phyloP scores from a whole-genome alignment of 2,888 invertebrate genomes.

The Nemotelus pantherinus region DNA sequence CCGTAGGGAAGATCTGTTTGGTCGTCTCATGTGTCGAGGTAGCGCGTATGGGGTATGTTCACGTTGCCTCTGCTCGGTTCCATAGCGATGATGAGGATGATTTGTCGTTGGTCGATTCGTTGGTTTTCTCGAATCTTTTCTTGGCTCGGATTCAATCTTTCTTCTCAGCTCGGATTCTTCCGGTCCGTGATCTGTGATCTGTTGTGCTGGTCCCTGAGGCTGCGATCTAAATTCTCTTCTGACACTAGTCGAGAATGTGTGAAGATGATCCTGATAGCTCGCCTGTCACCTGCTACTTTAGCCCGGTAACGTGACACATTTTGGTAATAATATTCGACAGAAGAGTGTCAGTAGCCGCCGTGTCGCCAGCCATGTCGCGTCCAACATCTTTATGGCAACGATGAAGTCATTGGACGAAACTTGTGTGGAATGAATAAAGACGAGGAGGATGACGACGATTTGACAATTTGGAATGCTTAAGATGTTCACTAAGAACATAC shows the following conservation, averaged over 20 bases:
- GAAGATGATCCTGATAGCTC: conserved; percentile 54
- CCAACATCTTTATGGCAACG: background rate
- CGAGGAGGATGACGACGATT: conserved; percentile 17
- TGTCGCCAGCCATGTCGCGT: conserved; percentile 15
- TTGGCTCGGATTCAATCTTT: conserved; percentile 35
- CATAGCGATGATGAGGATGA: background rate
- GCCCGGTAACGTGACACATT: conserved; percentile 54
- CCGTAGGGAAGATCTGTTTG: conserved; percentile 43
- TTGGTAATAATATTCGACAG: conserved; percentile 32
- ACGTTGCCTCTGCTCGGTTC: background rate
- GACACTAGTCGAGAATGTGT: conserved; percentile 53
- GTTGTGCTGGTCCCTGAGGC: background rate
- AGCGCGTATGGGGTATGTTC: conserved; percentile 40
- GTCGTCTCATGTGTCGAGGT: conserved; percentile 41
- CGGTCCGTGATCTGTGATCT: background rate
- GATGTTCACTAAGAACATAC: conserved; percentile 1
- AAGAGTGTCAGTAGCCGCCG: conserved; percentile 42
- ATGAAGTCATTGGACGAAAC: background rate
- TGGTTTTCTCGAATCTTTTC: conserved; percentile 22
- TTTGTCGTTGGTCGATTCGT: conserved; percentile 16
- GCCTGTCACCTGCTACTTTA: conserved; percentile 55
- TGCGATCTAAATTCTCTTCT: conserved; percentile 42
- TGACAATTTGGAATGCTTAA: conserved; percentile 19
- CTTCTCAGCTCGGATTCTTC: background rate
- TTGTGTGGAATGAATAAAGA: background rate